Percentiles rank a stretch among this genome's conserved stretches.
Evolutionary conservation across 2,113 vertebrate species (phyloP).

Genomic region (Stigmatopora nigra): DNA sequence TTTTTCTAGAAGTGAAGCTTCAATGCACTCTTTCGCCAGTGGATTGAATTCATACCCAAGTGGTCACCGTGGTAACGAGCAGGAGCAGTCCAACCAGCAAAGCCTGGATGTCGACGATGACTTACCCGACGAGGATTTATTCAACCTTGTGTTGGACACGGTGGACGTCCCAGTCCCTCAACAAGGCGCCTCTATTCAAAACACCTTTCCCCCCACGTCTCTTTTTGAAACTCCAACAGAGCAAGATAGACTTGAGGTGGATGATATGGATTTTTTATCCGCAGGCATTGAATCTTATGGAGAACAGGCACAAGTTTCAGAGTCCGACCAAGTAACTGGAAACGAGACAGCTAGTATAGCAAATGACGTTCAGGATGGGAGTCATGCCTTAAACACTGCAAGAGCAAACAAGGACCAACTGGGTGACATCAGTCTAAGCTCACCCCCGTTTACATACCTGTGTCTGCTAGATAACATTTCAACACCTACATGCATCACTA

Average conservation of each 20-base stretch:
- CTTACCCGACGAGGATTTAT: conserved; percentile 73
- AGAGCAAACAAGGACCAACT: not conserved
- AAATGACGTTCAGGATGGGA: conserved; percentile 6
- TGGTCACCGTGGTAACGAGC: not conserved
- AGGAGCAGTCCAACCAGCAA: conserved; percentile 7
- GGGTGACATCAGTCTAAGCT: conserved; percentile 46
- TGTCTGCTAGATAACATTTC: conserved; percentile 59
- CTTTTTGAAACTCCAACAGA: not conserved
- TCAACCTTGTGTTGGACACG: conserved; percentile 77
- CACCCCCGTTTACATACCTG: conserved; percentile 77
- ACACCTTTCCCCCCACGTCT: conserved; percentile 6
- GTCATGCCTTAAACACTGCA: not conserved
- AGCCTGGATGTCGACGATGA: conserved; percentile 22
- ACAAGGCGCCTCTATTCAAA: conserved; percentile 33
- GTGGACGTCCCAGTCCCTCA: conserved; percentile 67
- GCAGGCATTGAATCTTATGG: conserved; percentile 11
- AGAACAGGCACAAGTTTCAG: not conserved
- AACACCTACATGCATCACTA: conserved; percentile 46
- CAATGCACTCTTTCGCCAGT: conserved; percentile 4
- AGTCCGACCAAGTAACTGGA: not conserved
- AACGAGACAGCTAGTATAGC: not conserved
- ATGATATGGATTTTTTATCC: conserved; percentile 43
- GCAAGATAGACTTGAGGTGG: conserved; percentile 26
- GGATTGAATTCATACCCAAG: conserved; percentile 14
- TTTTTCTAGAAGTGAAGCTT: conserved; percentile 36